Evolutionary conservation across 2,888 invertebrate genomes (phyloP).

Genomic region (Aspidapion aeneum): DNA sequence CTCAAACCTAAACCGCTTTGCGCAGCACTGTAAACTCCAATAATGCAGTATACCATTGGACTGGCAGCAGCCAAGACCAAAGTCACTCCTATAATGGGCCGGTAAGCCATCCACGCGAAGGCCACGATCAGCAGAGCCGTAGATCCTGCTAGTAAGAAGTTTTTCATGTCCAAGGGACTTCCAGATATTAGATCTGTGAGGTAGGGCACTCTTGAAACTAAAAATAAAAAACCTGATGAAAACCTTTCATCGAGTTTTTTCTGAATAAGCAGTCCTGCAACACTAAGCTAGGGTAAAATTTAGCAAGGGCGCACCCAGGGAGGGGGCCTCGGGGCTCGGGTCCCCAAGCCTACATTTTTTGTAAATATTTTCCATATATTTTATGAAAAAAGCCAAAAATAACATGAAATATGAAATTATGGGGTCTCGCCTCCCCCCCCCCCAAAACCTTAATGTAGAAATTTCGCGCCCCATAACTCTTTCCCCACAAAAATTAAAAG

Average conservation of each 20-base stretch:
- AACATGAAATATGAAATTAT: too few species aligned
- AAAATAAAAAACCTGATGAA: slow-evolving; percentile 31
- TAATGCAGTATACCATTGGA: slow-evolving; percentile 52
- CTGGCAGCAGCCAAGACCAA: slow-evolving; percentile 52
- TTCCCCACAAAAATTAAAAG: too few species aligned
- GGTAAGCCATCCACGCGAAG: slow-evolving; percentile 53
- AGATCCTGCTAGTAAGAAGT: slow-evolving; percentile 51
- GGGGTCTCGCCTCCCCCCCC: too few species aligned
- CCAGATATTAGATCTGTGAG: slow-evolving; percentile 36
- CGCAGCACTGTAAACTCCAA: slow-evolving; percentile 40
- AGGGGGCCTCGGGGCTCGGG: too few species aligned
- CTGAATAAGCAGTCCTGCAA: slow-evolving; percentile 1
- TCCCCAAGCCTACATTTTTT: too few species aligned
- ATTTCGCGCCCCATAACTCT: too few species aligned
- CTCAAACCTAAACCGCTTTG: slow-evolving; percentile 24
- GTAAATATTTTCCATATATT: too few species aligned
- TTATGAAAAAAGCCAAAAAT: too few species aligned
- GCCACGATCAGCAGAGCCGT: slow-evolving; percentile 51
- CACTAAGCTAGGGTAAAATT: too few species aligned
- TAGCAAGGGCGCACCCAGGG: too few species aligned
- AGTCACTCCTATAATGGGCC: slow-evolving; percentile 53
- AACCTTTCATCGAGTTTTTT: too few species aligned
- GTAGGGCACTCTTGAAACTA: slow-evolving; percentile 38
- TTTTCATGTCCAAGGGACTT: slow-evolving; percentile 49
- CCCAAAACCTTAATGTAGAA: too few species aligned